These are phyloP conservation scores for Sphinx pinastri DNA, from an alignment of 2,888 invertebrate genomes.

Conservation along the genomic window DNA sequence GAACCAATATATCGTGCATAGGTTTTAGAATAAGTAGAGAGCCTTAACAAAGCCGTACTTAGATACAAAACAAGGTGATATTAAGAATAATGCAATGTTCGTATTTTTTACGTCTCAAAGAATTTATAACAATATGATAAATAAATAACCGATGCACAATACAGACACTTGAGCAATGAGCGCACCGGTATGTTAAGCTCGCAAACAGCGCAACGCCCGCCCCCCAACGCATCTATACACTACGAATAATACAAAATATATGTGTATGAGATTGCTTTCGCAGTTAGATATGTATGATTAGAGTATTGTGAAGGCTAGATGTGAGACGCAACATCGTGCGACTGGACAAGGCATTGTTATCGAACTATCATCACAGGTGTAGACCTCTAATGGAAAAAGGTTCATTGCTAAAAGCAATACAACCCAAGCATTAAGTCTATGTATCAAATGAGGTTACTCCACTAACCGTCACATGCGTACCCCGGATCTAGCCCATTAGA, in stretches of 20 bases:
- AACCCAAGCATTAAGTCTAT: neutral
- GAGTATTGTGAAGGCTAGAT: constrained; percentile 57
- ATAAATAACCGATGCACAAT: neutral
- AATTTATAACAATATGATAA: neutral
- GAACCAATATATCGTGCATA: too few species aligned
- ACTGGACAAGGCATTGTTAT: constrained; percentile 3
- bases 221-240: constrained; percentile 28
- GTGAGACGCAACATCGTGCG: constrained; percentile 18
- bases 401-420: neutral
- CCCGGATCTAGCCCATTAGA: neutral
- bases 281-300: constrained; percentile 75
- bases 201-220: constrained; percentile 13
- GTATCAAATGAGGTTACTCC: neutral
- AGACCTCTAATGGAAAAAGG: neutral
- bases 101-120: neutral
- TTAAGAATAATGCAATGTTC: neutral
- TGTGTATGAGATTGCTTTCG: constrained; percentile 76
- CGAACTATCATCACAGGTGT: neutral
- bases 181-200: neutral
- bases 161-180: neutral
- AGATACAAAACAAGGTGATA: neutral
- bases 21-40: neutral
- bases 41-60: neutral
- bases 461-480: too few species aligned
- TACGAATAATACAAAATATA: constrained; percentile 68